Conservation (phyloP, 2,113 vertebrate genomes). For the Pimephales promelas region DNA sequence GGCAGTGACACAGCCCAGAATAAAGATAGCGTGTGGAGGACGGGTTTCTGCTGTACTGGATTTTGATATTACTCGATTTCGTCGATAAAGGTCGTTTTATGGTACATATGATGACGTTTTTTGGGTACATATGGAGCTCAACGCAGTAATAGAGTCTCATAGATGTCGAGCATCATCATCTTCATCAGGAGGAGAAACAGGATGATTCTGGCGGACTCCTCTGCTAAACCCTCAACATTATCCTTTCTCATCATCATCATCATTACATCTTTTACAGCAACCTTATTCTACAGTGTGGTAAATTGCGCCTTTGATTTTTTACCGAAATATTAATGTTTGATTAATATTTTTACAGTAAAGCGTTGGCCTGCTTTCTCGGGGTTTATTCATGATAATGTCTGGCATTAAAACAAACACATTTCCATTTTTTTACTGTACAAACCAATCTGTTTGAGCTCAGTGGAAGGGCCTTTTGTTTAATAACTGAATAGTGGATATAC, state of each 20-base stretch:
- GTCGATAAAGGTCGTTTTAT: neutral
- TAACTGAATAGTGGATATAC: neutral
- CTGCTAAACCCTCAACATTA: neutral
- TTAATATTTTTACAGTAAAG: neutral
- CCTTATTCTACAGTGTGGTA: neutral
- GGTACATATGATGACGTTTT: neutral
- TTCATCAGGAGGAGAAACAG: slow-evolving; percentile 1
- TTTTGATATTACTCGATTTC: too few relatives aligned
- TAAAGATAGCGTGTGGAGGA: neutral
- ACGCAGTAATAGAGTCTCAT: neutral
- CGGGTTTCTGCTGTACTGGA: neutral
- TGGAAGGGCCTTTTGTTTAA: neutral
- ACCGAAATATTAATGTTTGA: neutral
- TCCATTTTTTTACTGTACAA: neutral
- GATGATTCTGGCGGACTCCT: slow-evolving; percentile 27
- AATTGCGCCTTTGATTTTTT: neutral
- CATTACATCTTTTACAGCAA: neutral
- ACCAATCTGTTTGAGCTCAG: neutral
- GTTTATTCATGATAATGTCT: neutral
- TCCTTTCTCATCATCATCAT: neutral
- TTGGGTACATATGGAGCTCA: neutral
- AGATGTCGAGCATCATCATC: neutral
- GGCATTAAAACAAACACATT: slow-evolving; percentile 12
- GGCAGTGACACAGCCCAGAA: slow-evolving; percentile 25
- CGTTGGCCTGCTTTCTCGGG: slow-evolving; percentile 7